phyloP scores from a whole-genome alignment of 2,797 vertebrate species.

The Pseudochirops corinnae region DNA sequence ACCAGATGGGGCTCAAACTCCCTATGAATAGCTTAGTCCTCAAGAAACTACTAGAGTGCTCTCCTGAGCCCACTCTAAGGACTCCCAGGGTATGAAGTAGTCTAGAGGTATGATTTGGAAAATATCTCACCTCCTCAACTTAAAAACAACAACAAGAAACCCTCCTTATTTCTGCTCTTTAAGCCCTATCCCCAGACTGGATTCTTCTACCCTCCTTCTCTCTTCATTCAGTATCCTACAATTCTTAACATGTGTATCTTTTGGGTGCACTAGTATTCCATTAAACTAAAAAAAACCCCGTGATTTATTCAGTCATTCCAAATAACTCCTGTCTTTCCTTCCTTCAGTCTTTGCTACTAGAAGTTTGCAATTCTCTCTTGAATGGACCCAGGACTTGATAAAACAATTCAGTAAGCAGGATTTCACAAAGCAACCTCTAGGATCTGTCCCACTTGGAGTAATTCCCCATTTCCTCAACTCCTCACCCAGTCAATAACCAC shows the following conservation, averaged over 20 bases:
- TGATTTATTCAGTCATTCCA: neutral
- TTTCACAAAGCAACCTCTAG: neutral
- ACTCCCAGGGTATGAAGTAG: neutral
- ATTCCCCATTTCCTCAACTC: neutral
- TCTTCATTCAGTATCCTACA: neutral
- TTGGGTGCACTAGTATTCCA: neutral
- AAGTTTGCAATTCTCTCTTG: neutral
- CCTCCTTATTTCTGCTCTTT: neutral
- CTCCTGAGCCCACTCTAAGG: fast-evolving
- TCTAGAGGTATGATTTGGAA: neutral
- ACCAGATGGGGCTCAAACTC: neutral
- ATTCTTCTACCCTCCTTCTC: neutral
- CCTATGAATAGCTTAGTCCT: neutral
- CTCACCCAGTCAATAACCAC: neutral
- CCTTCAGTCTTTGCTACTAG: neutral
- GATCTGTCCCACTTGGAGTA: neutral
- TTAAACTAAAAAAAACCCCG: neutral
- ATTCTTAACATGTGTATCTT: neutral
- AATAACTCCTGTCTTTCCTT: neutral
- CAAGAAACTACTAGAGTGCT: neutral
- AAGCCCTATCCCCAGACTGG: neutral
- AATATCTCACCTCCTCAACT: neutral
- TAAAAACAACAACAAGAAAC: neutral
- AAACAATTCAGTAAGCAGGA: neutral
- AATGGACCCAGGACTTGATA: neutral